Percentiles rank a stretch among this genome's conserved stretches.
Conservation (phyloP, 2,888 invertebrate species). For the Cremastobaeus sp. region DNA sequence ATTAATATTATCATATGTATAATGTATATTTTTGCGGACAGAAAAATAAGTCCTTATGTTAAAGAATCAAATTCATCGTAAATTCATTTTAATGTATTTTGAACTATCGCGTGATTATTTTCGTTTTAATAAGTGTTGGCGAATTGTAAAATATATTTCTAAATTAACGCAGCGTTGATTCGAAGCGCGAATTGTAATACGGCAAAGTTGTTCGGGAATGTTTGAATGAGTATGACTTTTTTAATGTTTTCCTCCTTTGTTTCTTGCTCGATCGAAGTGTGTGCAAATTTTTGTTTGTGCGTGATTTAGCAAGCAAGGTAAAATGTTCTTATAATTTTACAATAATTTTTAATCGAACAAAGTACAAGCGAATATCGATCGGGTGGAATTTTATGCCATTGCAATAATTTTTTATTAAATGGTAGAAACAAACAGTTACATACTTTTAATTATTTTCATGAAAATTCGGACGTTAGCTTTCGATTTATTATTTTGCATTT, state of each 20-base stretch:
- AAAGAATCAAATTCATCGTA: constrained; percentile 1
- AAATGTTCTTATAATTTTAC: background rate
- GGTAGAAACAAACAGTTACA: background rate
- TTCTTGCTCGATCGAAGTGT: constrained; percentile 7
- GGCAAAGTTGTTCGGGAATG: constrained; percentile 4
- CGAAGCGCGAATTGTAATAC: constrained; percentile 11
- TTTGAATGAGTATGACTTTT: constrained; percentile 1
- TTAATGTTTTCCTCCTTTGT: background rate
- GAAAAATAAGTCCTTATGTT: constrained; percentile 1
- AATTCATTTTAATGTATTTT: constrained; percentile 13
- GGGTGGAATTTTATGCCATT: constrained; percentile 4
- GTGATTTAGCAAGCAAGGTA: constrained; percentile 2
- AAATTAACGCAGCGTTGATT: constrained; percentile 8
- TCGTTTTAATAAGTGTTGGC: constrained; percentile 24
- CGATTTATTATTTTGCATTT: no score
- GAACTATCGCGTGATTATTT: constrained; percentile 4
- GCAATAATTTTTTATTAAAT: constrained; percentile 9
- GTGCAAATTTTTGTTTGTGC: constrained; percentile 1
- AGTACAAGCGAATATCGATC: constrained; percentile 15
- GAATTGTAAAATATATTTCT: constrained; percentile 26
- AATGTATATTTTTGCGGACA: constrained; percentile 21
- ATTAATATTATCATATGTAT: constrained; percentile 23
- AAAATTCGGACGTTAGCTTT: no score
- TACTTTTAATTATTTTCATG: no score
- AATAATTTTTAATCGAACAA: constrained; percentile 14